Percentiles rank a stretch among this genome's conserved stretches.
These are phyloP conservation scores for Rhinoderma darwinii DNA, from an alignment of 2,113 vertebrate species.

Conservation along the genomic window DNA sequence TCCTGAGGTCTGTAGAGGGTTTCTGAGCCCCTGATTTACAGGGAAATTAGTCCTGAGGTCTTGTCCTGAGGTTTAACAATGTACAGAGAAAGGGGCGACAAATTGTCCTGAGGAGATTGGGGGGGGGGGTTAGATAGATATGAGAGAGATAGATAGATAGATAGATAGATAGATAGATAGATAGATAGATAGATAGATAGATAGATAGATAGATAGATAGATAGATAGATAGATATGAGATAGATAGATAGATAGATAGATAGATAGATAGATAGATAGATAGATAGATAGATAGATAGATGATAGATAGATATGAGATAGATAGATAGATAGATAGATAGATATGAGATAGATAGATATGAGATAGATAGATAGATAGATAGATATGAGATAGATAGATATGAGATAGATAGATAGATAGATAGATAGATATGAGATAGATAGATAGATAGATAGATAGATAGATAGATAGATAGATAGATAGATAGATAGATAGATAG, in stretches of 20 bases:
- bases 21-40: conserved; percentile 39
- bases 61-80: conserved; percentile 49
- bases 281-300: not conserved
- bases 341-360: not conserved
- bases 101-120: conserved; percentile 25
- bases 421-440: not conserved
- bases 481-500: not conserved
- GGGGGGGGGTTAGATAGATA: not conserved
- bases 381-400: not conserved
- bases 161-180: no score
- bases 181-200: not conserved
- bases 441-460: not conserved
- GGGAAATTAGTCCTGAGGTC: conserved; percentile 41
- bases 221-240: not conserved
- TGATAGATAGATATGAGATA: not conserved
- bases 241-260: not conserved
- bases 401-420: not conserved
- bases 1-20: conserved; percentile 50
- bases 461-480: not conserved
- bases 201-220: no score
- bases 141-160: not conserved
- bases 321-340: not conserved
- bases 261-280: not conserved
- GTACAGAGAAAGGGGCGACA: not conserved
- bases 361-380: not conserved